Evolutionary conservation across 2,888 invertebrate genomes (phyloP), one percentile per base, ranked within the genome.

Genomic region (Volucella zonaria): DNA sequence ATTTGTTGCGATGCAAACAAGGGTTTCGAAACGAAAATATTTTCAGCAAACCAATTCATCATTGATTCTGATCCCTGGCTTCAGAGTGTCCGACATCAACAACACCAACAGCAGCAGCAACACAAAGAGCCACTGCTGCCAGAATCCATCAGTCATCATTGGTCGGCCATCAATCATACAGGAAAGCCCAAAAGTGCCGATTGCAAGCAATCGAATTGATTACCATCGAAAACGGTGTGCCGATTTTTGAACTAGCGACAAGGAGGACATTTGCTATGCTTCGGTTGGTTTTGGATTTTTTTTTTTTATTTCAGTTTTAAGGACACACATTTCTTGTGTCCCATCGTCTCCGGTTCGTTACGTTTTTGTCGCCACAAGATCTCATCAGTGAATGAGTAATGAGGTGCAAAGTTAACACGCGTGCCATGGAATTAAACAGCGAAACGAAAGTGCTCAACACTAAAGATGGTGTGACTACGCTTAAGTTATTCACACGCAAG

Each of bases 121-220:
- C 54, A 15, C n/a, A 18, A 14, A 61, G 15, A 31, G 8, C 15
- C 18, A 42, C 66, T 43, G 31, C 42, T 67, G 83, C 23, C 47
- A 12, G 49, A 56, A 82, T 64, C 85, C 85, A 85, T 85, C 85
- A 81, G 58, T 81, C 85, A 77, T 85, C 81, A 81, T 77, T 23
- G 85, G 76, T 68, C 77, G 67, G 73, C 85, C 81, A 85, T 85
- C 85, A 85, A 85, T 85, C 85, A 85, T 77, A 74, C 47, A 10
- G 40, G 58, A 31, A 51, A 52, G 56, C 45, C 51, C 73, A 62
- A 77, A 73, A 64, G 67, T 81, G 76, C 62, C 75, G 81, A 81
- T 73, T 81, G 81, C 58, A 67, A 67, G 73, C 76, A 75, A 76
- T 83, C 66, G 71, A 80, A 83, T 73, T 81, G 81, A 85, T 85